Evolutionary conservation across 2,797 vertebrate genomes (phyloP), one percentile per base, ranked within the genome.

Genomic region (Pseudomugil tenellus): DNA sequence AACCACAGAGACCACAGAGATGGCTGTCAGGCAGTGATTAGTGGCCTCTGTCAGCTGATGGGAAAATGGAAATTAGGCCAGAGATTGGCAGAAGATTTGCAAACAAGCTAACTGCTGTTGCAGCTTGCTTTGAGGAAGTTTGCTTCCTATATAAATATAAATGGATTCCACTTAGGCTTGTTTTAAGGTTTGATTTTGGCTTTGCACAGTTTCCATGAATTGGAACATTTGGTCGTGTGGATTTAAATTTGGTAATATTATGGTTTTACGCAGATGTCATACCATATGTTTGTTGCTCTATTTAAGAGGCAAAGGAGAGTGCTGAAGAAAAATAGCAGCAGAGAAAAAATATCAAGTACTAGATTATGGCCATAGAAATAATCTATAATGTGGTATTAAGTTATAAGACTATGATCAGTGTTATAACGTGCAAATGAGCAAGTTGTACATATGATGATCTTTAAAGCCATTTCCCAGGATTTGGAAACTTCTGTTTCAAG

Each of bases 1-100:
- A 72, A 84, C 80, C n/a, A n/a, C n/a, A n/a, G n/a, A 68, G 77
- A 83, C 83, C 84, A 55, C 83, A 84, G 76, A 75, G 79, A 86
- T 87, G 76, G 70, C 74, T 84, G 81, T 80, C 58, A 76, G 79
- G 68, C 75, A 82, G 70, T 76, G 74, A 81, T 81, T 57, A 62
- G 23, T 83, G 74, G 25, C 66, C 41, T 17, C 61, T 58, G 70
- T 78, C 56, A 74, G 57, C 58, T 81, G 79, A 76, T 77, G 75
- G 80, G 72, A 77, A 70, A 77, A 69, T 39, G 26, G 35, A 68
- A 43, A 13, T 57, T 46, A 56, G 57, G 34, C 49, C n/a, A 37
- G 63, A 41, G 46, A 56, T 26, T 21, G 31, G 55, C 60, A 43
- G 32, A 37, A 72, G 41, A 77, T 71, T 62, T 54, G 58, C 23